Evolutionary conservation across 2,888 invertebrate species (phyloP).

Genomic region (Willowsia nigromaculata): DNA sequence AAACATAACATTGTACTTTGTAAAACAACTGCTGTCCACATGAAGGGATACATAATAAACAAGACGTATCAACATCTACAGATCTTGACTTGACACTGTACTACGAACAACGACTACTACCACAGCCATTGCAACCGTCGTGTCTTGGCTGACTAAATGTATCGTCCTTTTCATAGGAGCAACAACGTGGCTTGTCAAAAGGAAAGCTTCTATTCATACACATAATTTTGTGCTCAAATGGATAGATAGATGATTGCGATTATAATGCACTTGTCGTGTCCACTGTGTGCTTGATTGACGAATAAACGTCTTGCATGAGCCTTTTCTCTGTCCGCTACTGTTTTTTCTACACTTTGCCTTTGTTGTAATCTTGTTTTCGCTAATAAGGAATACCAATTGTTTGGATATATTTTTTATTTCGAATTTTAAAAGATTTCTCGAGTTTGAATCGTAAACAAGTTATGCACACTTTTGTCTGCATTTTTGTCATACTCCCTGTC

Average conservation of each 20-base stretch:
- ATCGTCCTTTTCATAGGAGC: no score
- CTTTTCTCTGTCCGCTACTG: slow-evolving; percentile 19
- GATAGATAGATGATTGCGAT: neutral
- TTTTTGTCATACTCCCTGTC: neutral
- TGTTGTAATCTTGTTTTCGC: neutral
- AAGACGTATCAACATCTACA: neutral
- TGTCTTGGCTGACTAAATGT: neutral
- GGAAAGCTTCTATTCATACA: neutral
- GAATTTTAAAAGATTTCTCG: neutral
- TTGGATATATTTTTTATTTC: neutral
- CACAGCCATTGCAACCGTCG: neutral
- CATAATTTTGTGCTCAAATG: neutral
- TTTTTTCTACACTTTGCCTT: slow-evolving; percentile 3
- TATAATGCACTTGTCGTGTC: slow-evolving; percentile 53
- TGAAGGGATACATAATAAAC: neutral
- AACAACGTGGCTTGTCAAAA: neutral
- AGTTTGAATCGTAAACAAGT: neutral
- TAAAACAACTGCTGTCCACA: slow-evolving; percentile 25
- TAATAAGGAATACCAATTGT: neutral
- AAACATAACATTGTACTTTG: neutral
- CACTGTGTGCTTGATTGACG: slow-evolving; percentile 55
- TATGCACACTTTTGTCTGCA: neutral
- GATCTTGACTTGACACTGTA: slow-evolving; percentile 7
- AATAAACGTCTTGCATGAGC: neutral
- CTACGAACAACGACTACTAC: neutral